phyloP scores from a whole-genome alignment of 2,113 vertebrate genomes.

The Riparia riparia region DNA sequence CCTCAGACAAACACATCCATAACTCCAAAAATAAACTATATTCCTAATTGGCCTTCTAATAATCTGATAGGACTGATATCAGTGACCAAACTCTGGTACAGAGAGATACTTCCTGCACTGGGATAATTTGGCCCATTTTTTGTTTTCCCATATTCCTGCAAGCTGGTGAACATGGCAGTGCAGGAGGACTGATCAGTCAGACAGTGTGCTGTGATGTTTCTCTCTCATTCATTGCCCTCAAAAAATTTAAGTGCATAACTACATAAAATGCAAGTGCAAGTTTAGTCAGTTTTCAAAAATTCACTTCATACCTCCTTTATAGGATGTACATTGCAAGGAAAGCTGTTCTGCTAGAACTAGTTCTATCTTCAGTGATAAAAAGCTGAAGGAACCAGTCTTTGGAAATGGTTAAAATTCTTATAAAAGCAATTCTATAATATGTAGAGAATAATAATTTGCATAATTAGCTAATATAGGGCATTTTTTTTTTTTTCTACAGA shows the following conservation, averaged over 20 bases:
- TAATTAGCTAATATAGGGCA: slow-evolving; percentile 1
- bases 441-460: neutral
- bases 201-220: neutral
- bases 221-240: neutral
- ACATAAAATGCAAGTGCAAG: neutral
- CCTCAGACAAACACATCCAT: neutral
- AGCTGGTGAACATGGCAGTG: neutral
- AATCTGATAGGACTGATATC: neutral
- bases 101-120: neutral
- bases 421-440: neutral
- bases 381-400: neutral
- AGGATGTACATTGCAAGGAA: neutral
- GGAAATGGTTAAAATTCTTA: neutral
- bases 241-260: neutral
- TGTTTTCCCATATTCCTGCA: neutral
- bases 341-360: neutral
- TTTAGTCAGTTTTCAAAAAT: neutral
- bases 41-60: neutral
- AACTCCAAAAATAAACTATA: neutral
- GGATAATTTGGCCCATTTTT: neutral
- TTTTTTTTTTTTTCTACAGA: neutral
- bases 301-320: neutral
- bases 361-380: neutral
- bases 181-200: neutral
- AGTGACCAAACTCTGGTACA: neutral